These are phyloP conservation scores for Tiaroga cobitis DNA, from an alignment of 2,797 vertebrate species.

Conservation along the genomic window DNA sequence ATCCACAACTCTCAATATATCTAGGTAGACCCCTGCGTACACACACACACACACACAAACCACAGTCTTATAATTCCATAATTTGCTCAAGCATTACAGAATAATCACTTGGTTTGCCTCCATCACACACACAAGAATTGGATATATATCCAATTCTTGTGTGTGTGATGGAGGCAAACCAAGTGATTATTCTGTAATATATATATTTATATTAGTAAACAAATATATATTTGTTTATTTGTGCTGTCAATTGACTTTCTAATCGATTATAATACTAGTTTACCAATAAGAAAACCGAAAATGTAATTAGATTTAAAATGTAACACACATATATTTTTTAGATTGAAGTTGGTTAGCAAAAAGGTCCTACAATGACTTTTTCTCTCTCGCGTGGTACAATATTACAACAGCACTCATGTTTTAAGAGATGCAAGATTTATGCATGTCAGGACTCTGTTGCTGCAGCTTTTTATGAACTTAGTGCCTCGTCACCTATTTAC, in stretches of 20 bases:
- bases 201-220: no score
- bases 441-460: conserved; percentile 35
- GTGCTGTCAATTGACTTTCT: no score
- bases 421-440: conserved; percentile 58
- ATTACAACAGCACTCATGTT: conserved; percentile 26
- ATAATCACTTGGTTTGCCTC: not conserved
- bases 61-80: not conserved
- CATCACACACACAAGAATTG: not conserved
- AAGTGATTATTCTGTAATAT: no score
- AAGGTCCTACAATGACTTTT: not conserved
- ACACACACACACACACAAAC: not conserved
- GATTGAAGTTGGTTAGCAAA: not conserved
- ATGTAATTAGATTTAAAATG: not conserved
- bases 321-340: not conserved
- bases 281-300: not conserved
- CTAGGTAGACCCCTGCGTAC: not conserved
- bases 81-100: not conserved
- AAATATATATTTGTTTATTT: no score
- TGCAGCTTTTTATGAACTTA: conserved; percentile 55
- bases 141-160: no score
- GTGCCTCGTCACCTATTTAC: conserved; percentile 57
- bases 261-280: not conserved
- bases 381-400: not conserved
- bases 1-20: conserved; percentile 62
- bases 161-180: no score